A percentile compares a stretch with the other conserved stretches of the same genome.
phyloP scores from a whole-genome alignment of 2,113 vertebrate genomes.

The Pterocles gutturalis region DNA sequence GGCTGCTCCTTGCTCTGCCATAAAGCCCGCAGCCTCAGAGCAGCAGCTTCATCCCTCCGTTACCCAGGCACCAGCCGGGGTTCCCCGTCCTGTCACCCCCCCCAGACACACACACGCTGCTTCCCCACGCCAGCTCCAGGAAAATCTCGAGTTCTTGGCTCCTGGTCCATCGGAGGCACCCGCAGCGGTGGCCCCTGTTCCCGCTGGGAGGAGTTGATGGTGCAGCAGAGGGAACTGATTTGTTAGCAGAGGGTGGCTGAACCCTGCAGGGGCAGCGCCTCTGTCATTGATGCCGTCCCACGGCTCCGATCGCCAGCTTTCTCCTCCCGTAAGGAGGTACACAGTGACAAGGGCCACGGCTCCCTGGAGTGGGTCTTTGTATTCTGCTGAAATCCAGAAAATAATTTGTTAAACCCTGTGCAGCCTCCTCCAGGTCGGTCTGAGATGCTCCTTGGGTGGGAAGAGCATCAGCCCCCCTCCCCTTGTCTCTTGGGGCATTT shows the following conservation, averaged over 20 bases:
- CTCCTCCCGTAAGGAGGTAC: background rate
- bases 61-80: background rate
- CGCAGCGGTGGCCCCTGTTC: background rate
- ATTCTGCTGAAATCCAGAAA: background rate
- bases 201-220: fast-evolving
- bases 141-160: background rate
- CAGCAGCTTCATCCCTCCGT: background rate
- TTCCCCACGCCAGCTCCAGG: background rate
- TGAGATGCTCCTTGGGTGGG: background rate
- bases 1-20: background rate
- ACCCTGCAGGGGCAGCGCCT: background rate
- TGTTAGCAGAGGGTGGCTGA: background rate
- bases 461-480: background rate
- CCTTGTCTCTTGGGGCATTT: background rate
- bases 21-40: background rate
- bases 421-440: background rate
- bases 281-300: too few species aligned
- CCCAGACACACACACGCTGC: background rate
- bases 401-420: fast-evolving
- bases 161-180: background rate
- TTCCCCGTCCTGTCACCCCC: background rate
- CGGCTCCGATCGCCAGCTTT: background rate
- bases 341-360: background rate
- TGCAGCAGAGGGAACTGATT: background rate
- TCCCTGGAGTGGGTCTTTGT: background rate